Evolutionary conservation across 2,888 invertebrate species (phyloP).

Genomic region (Cerastis rubricosa): DNA sequence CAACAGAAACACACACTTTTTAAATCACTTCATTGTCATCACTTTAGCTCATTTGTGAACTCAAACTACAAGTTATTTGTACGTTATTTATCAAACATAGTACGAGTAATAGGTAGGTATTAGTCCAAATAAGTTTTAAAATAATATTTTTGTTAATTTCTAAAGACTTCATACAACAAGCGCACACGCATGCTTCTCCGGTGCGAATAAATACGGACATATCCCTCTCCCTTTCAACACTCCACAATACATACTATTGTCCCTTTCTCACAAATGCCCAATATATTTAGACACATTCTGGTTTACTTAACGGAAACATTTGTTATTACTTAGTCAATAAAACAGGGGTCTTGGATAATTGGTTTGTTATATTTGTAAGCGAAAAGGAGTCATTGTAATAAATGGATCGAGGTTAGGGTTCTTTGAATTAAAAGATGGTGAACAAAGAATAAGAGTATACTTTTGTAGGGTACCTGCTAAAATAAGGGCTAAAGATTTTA

Average conservation of each 20-base stretch:
- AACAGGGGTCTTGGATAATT: constrained; percentile 31
- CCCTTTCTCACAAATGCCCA: constrained; percentile 50
- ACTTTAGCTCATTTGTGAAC: neutral
- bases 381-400: constrained; percentile 14
- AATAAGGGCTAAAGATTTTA: neutral
- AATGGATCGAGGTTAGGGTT: constrained; percentile 15
- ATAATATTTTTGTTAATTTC: constrained; percentile 36
- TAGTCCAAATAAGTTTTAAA: neutral
- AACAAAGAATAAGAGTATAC: neutral
- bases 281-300: constrained; percentile 48
- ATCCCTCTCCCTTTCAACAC: constrained; percentile 42
- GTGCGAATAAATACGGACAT: constrained; percentile 50
- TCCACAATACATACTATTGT: constrained; percentile 38
- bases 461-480: neutral
- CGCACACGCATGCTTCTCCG: constrained; percentile 55
- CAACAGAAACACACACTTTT: neutral
- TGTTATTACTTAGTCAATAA: constrained; percentile 16
- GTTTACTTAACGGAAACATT: constrained; percentile 27
- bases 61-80: neutral
- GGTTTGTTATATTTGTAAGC: constrained; percentile 24
- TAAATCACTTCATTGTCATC: neutral
- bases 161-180: constrained; percentile 24
- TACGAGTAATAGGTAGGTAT: neutral
- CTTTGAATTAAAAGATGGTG: constrained; percentile 1
- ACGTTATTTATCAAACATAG: neutral